Percentiles rank a stretch among this genome's conserved stretches.
These are phyloP conservation scores for Aurelia sp. DNA, from an alignment of 30 jellyfish, hydroid and myxozoan genomes.

Conservation along the genomic window DNA sequence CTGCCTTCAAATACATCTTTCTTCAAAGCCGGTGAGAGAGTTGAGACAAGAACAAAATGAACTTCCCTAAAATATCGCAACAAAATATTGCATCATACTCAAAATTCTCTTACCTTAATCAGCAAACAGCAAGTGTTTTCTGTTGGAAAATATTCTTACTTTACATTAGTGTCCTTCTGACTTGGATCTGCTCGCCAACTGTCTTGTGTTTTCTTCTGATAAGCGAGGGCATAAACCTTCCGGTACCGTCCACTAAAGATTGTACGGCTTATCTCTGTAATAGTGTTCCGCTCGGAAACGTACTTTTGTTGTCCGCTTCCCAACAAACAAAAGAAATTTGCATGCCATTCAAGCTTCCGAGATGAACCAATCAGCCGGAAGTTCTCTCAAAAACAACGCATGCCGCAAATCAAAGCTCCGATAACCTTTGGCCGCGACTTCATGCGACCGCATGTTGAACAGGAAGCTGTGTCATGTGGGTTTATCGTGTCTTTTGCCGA, in stretches of 20 bases:
- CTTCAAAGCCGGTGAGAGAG: too few species aligned
- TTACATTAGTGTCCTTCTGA: too few species aligned
- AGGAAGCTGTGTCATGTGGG: conserved; percentile 51
- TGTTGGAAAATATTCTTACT: too few species aligned
- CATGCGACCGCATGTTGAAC: conserved; percentile 47
- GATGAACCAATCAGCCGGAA: conserved; percentile 84
- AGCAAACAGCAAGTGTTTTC: too few species aligned
- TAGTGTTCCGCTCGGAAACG: conserved; percentile 92
- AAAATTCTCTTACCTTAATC: too few species aligned
- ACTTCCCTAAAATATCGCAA: too few species aligned
- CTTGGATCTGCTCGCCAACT: too few species aligned
- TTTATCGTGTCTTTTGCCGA: not conserved
- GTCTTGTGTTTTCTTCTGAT: not conserved
- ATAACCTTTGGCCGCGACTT: conserved; percentile 53
- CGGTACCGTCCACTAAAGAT: conserved; percentile 62
- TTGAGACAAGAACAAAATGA: too few species aligned
- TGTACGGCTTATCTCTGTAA: conserved; percentile 49
- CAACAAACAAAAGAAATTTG: conserved; percentile 71
- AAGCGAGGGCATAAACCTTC: conserved; percentile 60
- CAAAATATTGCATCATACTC: too few species aligned
- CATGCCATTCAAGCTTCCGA: conserved; percentile 85
- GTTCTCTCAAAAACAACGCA: conserved; percentile 29
- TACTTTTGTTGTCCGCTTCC: conserved; percentile 60
- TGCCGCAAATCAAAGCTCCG: conserved; percentile 48
- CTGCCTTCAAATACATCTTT: too few species aligned